These are phyloP conservation scores for Caenorhabditis sinica DNA, from an alignment of 2,888 invertebrate genomes.

Conservation along the genomic window DNA sequence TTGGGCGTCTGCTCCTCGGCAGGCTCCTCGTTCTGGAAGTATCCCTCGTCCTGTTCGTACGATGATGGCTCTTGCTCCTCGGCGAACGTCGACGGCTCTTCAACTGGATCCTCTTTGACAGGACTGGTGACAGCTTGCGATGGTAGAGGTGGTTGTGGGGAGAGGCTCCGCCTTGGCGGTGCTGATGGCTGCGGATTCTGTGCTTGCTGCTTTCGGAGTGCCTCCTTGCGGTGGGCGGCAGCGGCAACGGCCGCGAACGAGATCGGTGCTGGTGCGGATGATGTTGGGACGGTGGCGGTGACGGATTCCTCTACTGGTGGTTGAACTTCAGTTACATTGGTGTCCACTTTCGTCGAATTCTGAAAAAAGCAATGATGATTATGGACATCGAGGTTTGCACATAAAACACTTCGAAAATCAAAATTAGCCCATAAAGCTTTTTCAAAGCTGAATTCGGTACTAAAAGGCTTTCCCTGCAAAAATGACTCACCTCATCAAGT, in stretches of 20 bases:
- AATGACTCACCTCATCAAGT: slow-evolving; percentile 57
- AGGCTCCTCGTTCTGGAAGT: slow-evolving; percentile 52
- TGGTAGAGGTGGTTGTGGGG: slow-evolving; percentile 49
- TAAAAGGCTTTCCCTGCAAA: not conserved
- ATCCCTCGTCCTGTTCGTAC: slow-evolving; percentile 54
- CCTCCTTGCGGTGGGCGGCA: slow-evolving; percentile 69
- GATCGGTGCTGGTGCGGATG: slow-evolving; percentile 68
- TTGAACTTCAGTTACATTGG: slow-evolving; percentile 54
- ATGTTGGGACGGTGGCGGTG: slow-evolving; percentile 63
- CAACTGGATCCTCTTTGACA: slow-evolving; percentile 35
- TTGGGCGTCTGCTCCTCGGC: slow-evolving; percentile 53
- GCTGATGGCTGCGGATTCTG: slow-evolving; percentile 46
- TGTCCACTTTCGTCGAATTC: slow-evolving; percentile 58
- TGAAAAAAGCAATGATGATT: slow-evolving; percentile 20
- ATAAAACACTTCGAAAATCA: too few relatives aligned
- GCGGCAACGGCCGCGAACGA: slow-evolving; percentile 75
- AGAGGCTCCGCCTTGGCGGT: slow-evolving; percentile 56
- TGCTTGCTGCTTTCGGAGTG: slow-evolving; percentile 60
- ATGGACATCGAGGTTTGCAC: too few relatives aligned
- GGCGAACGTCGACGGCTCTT: not conserved
- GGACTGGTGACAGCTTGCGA: slow-evolving; percentile 17
- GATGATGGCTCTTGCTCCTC: slow-evolving; percentile 29
- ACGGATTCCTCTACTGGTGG: slow-evolving; percentile 63
- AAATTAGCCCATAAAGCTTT: too few relatives aligned
- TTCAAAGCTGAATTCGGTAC: too few relatives aligned